phyloP scores from a whole-genome alignment of 2,113 vertebrate species.

The Sinocyclocheilus rhinocerous region DNA sequence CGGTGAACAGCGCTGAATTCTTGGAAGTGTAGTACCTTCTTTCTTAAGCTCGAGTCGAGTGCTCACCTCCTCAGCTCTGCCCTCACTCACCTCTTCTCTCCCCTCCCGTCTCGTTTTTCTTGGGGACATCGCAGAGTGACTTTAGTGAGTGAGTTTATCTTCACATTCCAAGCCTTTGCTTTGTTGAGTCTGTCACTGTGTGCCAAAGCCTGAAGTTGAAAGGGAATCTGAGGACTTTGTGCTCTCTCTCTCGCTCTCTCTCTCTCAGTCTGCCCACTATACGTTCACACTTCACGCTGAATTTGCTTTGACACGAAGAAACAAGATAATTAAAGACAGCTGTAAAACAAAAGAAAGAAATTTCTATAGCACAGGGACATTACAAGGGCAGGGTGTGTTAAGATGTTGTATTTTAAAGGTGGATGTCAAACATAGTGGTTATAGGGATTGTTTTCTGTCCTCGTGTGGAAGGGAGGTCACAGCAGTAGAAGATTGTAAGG shows the following conservation, averaged over 20 bases:
- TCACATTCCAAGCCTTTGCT: constrained; percentile 63
- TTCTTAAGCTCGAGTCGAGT: background rate
- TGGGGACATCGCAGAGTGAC: constrained; percentile 62
- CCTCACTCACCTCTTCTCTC: background rate
- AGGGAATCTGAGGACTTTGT: constrained; percentile 47
- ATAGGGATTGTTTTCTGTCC: constrained; percentile 22
- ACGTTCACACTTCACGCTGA: background rate
- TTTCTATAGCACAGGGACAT: background rate
- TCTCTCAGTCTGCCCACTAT: constrained; percentile 38
- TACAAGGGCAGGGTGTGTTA: background rate
- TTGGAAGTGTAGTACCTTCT: constrained; percentile 12
- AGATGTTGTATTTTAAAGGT: constrained; percentile 5
- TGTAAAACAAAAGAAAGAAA: constrained; percentile 17
- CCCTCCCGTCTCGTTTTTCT: constrained; percentile 16
- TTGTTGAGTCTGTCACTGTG: constrained; percentile 59
- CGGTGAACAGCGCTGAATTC: background rate
- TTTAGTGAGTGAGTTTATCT: constrained; percentile 61
- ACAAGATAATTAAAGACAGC: constrained; percentile 26
- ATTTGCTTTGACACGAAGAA: background rate
- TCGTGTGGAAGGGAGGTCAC: constrained; percentile 15
- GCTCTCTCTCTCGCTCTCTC: constrained; percentile 56
- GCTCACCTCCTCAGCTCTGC: background rate
- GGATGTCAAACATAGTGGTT: constrained; percentile 10
- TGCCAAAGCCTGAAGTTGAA: constrained; percentile 61
- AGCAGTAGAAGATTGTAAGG: background rate